Percentiles rank a stretch among this genome's conserved stretches.
Conservation (phyloP, 2,113 vertebrate species). For the Phrynosoma blainvillii region DNA sequence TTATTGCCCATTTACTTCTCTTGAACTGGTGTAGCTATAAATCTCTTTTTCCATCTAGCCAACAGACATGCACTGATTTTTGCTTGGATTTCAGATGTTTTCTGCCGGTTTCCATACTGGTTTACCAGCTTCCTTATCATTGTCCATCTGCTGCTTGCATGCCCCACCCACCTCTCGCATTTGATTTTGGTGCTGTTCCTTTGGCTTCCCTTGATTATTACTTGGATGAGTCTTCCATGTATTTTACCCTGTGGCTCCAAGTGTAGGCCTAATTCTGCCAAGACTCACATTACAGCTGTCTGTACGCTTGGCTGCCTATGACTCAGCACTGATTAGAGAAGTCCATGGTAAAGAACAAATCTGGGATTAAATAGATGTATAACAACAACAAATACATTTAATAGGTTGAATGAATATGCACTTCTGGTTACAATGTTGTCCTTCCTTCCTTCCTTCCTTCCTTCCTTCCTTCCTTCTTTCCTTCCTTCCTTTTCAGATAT, state of each 20-base stretch:
- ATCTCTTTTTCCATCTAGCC: background rate
- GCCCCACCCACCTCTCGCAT: background rate
- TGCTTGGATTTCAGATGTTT: background rate
- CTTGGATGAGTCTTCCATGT: background rate
- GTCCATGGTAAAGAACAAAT: background rate
- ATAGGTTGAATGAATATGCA: background rate
- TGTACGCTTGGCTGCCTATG: background rate
- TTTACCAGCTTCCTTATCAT: background rate
- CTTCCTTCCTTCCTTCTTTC: background rate
- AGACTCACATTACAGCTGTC: background rate
- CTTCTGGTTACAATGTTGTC: background rate
- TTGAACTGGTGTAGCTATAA: background rate
- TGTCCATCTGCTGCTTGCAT: background rate
- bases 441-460: background rate
- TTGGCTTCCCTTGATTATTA: background rate
- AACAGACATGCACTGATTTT: background rate
- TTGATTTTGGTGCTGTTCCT: background rate
- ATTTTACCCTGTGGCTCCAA: background rate
- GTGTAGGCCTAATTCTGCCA: background rate
- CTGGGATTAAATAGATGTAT: background rate
- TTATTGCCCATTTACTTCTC: background rate
- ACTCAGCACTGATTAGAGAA: background rate
- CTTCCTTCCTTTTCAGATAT: background rate
- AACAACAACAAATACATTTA: background rate
- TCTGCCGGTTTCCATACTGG: background rate